Base-by-base conservation (phyloP, 2,797 vertebrate species). In the Lagorchestes hirsutus region DNA sequence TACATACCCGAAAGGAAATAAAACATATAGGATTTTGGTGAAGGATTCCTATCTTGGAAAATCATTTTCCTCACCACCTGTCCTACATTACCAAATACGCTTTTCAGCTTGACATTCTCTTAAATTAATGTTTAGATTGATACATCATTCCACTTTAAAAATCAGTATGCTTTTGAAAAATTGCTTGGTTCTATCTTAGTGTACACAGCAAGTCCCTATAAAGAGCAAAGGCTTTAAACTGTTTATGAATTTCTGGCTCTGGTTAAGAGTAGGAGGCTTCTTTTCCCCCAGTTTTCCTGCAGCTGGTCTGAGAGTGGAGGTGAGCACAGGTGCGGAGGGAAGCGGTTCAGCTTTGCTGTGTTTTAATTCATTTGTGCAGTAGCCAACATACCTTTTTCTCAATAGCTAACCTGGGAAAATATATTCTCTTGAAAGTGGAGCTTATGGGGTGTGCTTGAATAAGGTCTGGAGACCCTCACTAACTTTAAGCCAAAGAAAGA, bases 331-430 rank as follows among this genome's bases (percentile, higher is more conserved):
- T 46, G n/a, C 27, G 5, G 74, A 82, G 8, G 67, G n/a, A 40
- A 82, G 74, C 46, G 0, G 46, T 74, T 82, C 3, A 82, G 94
- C 82, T 0, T 34, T 90, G 55, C 46, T 93, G 54, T 40, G 94
- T 94, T 94, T 96, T 57, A 91, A 92, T 96, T 95, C 94, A 92
- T 94, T n/a, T 8, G 54, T 57, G 22, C 52, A 0, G 58, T 95
- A 92, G 90, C 96, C 74, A 31, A 92, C 82, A 59, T 5, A 87
- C 93, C 91, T 46, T 74, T 59, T 92, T 54, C 91, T 95, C 96
- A 59, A 94, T 22, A 96, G 92, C 92, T 97, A 97, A 95, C 57
- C 94, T 56, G 52, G 56, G 91, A 94, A 93, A 90, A 50, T 54
- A 34, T 46, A 62, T 93, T 97, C 90, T 91, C 67, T 62, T 54